Base-by-base conservation (phyloP, 2,113 vertebrate genomes). In the Pelusios castaneus region DNA sequence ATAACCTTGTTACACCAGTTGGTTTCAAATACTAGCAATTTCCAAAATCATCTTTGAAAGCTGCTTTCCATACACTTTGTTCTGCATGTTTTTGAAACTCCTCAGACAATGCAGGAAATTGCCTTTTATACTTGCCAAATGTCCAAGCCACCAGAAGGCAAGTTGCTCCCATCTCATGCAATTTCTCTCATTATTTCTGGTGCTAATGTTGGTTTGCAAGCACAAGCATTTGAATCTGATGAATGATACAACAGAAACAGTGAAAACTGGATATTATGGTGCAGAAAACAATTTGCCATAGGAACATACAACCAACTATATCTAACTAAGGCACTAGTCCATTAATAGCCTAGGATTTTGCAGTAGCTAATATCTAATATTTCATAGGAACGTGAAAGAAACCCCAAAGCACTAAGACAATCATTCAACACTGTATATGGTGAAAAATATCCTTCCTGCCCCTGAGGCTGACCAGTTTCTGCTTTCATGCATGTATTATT, bases 11-110 rank as follows among this genome's bases (percentile, higher is more conserved):
- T 92, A 96, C 92, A 95, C 87, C 89, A 92, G 67, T 89, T 95
- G 95, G 81, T 93, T 96, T 95, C 94, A 96, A 95, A 93, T 96
- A 96, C 89, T 94, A 95, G 85, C 81, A 94, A 83, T 94, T 97
- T 95, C 94, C 87, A 91, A 95, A 95, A 89, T 94, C 94, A 41
- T 47, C 60, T 80, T 82, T 60, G 94, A 95, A 86, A 92, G 88
- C 83, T 75, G 81, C 51, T 94, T 97, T 95, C 92, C 34, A 82
- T 87, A 85, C 55, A 87, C n/a, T 76, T 54, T 12, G 27, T 82
- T 96, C 94, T 93, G 92, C 94, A 82, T 78, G 80, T 2, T 88
- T 97, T 82, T 80, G 47, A 94, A 97, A 96, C 87, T 96, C 89
- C 90, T 83, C 82, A 87, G 90, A 91, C 84, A 88, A 84, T 8